Base-by-base conservation (phyloP, 2,113 vertebrate species). In the Climacteris rufus region DNA sequence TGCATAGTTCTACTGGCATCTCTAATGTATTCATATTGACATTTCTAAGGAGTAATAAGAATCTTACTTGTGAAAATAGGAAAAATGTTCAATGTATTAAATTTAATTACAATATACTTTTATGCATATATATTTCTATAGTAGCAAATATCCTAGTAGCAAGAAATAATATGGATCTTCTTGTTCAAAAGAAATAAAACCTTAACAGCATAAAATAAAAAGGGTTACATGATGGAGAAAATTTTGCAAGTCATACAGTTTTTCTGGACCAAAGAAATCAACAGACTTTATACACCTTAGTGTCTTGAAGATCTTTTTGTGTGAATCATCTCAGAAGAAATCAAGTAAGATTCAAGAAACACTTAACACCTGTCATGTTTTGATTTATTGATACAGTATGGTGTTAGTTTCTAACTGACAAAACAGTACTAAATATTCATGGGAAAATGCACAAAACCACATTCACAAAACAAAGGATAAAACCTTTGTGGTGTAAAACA, bases 381-480 rank as follows among this genome's bases (percentile, higher is more conserved):
- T 96, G 95, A 96, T 97, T 97, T 97, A 97, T 95, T 97, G 94
- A 96, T 96, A 89, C 45, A 94, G 52, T 40, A 90, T 11, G 76
- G 72, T 86, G 89, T 71, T 89, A 93, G 86, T 74, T 74, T 94
- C 88, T 89, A 98, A 97, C 97, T 93, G 98, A 94, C 96, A 96
- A 97, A 96, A 95, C 96, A 84, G 81, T 69, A 59, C 82, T 85
- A 83, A 77, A 95, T 88, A 87, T 95, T 97, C 96, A 96, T 96
- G 96, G 96, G 95, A 97, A 98, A 92, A 96, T 82, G 63, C 39
- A 93, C 35, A 83, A 93, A 97, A 96, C 87, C 97, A 98, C 94
- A 97, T 83, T 98, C 97, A 96, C 96, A 97, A 93, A 89, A 91
- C 39, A 6, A 60, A 93, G 66, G 79, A 95, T 81, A 78, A 87